Evolutionary conservation across 2,797 vertebrate species (phyloP), one percentile per base, ranked within the genome.

Genomic region (Gadopsis bispinosus): DNA sequence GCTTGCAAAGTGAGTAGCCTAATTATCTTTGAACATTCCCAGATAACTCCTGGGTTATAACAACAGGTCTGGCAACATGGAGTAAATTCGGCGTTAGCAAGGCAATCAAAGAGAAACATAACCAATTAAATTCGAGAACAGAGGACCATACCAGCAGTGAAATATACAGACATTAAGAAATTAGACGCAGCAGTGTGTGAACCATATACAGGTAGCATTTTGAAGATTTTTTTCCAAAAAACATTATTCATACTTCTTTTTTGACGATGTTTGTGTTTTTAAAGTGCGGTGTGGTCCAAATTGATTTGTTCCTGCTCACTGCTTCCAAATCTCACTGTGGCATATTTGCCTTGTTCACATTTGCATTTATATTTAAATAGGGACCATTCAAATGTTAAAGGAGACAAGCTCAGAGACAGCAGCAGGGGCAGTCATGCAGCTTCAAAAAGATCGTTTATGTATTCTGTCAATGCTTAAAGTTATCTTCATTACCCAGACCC

Each of bases 401-500:
- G 65, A 83, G 58, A 53, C 37, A 2, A 60, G 63, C 39, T 63
- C 53, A 14, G 72, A 74, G 51, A 35, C 47, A 22, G 67, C 48
- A 54, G 53, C 39, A 48, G 64, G 77, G n/a, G 35, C 71, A 47
- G 69, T 9, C 5, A 1, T 22, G 47, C 64, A 1, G 11, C 59
- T 67, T 64, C 54, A 19, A 59, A 13, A 61, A 58, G 66, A 55
- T 67, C 8, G 3, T 83, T 84, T 84, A 77, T 43, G 50, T 71
- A 72, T 79, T 71, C 43, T 66, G 75, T 76, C 80, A 64, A 26
- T 76, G 60, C 58, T 41, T 70, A 39, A 69, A 80, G 76, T 66
- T 73, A 72, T 87, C 83, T 84, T 82, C 65, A 87, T 89, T 78
- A 87, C 58, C 69, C 71, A 80, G 69, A 54, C 60, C 3, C 1